phyloP scores from a whole-genome alignment of 2,888 invertebrate genomes.

The Automeris io region DNA sequence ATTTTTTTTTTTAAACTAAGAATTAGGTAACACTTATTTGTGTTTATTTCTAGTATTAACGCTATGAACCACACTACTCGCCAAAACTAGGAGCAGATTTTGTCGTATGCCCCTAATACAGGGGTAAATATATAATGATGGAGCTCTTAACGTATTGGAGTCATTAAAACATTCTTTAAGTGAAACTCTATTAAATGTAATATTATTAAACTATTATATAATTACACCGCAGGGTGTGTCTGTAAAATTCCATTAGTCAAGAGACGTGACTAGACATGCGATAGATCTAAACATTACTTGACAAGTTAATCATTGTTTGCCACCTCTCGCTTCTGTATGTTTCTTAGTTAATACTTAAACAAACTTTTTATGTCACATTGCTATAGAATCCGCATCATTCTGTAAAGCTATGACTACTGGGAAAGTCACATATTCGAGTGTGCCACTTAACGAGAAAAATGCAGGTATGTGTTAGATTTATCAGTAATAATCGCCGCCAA shows the following conservation, averaged over 20 bases:
- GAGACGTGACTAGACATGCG: background rate
- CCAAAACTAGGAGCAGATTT: no score
- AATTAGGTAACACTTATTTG: no score
- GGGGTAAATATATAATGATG: no score
- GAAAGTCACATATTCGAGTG: slow-evolving; percentile 7
- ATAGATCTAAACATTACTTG: slow-evolving; percentile 1
- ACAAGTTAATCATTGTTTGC: background rate
- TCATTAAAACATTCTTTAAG: no score
- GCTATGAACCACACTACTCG: no score
- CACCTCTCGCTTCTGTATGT: background rate
- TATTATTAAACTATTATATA: no score
- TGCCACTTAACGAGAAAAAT: slow-evolving; percentile 4
- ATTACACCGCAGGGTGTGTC: background rate
- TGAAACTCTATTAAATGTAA: no score
- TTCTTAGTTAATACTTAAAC: background rate
- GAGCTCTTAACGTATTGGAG: no score
- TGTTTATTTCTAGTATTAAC: no score
- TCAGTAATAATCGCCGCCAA: no score
- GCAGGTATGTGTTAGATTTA: slow-evolving; percentile 5
- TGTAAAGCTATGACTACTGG: slow-evolving; percentile 3
- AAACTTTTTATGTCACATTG: background rate
- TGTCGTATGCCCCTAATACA: no score
- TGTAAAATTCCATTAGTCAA: background rate
- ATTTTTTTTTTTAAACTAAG: no score
- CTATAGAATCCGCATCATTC: background rate